A percentile compares a stretch with the other conserved stretches of the same genome.
These are phyloP conservation scores for Bostrychus sinensis DNA, from an alignment of 2,113 vertebrate species.

Conservation along the genomic window DNA sequence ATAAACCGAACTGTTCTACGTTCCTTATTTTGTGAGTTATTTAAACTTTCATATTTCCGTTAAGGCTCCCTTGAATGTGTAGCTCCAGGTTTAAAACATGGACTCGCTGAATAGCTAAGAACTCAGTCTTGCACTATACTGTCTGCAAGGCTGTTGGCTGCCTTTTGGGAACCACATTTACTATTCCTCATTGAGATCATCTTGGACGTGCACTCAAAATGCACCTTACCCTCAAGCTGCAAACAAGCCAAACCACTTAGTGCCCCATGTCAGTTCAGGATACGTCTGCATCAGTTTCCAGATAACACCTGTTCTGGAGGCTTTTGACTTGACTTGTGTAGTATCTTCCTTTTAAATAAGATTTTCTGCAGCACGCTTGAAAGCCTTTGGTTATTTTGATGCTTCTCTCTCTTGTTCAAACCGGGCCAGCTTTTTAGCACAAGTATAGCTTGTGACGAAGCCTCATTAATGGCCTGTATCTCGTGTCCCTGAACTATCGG, in stretches of 20 bases:
- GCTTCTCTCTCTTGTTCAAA: conserved; percentile 10
- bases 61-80: conserved; percentile 22
- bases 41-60: conserved; percentile 11
- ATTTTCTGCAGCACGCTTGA: background rate
- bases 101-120: conserved; percentile 1
- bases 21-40: too few relatives aligned
- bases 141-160: conserved; percentile 16
- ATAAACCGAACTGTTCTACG: too few relatives aligned
- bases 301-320: background rate
- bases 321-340: background rate
- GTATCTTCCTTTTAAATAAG: background rate
- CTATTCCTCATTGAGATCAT: conserved; percentile 15
- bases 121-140: conserved; percentile 2
- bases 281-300: background rate
- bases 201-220: background rate
- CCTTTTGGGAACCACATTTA: conserved; percentile 26
- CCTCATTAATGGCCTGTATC: conserved; percentile 34
- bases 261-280: background rate
- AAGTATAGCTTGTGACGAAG: background rate
- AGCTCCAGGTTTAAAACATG: conserved; percentile 33
- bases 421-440: conserved; percentile 7
- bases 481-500: conserved; percentile 17
- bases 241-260: conserved; percentile 19
- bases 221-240: background rate
- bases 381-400: background rate